Evolutionary conservation across 2,797 vertebrate genomes (phyloP), one percentile per base, ranked within the genome.

Genomic region (Rhynchotus rufescens): DNA sequence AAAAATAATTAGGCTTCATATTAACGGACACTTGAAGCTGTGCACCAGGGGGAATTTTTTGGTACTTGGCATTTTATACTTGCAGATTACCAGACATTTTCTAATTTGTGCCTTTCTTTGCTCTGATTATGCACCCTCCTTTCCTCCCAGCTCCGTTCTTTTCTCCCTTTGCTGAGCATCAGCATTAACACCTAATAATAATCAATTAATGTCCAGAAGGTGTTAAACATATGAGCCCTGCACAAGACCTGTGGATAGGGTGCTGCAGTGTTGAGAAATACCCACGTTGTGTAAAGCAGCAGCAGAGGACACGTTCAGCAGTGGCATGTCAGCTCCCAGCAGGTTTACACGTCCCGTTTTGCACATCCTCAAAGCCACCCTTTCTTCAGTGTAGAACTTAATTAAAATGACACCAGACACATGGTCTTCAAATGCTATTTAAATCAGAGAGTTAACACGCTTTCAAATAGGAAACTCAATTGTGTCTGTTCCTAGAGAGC

Each of bases 1-100:
- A 97, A 76, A 96, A 97, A 96, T 95, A 95, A 97, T 97, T 97
- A 94, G 69, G n/a, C 56, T 92, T 92, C n/a, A 1, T 90, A 86
- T 91, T 86, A 94, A 89, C 93, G 68, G 81, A 71, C 45, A 42
- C 62, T 85, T 45, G 28, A 86, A 92, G 68, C 30, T 17, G 68
- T 67, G 10, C 47, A 36, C 59, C 54, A 62, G 52, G 26, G 79
- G 81, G 87, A 81, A 5, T n/a, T 76, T 56, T n/a, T 81, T 49
- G n/a, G 21, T 21, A 34, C 28, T 73, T 80, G 28, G 23, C 16
- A 20, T 93, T 90, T 87, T 40, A 32, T 45, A 16, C 47, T n/a
- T 62, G 19, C 0, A 51, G 74, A 64, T 87, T 52, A 89, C 7
- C n/a, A 34, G 68, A 56, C 79, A 42, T 71, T 87, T 92, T 83